phyloP scores from a whole-genome alignment of 2,888 invertebrate species.

The Tipula unca region DNA sequence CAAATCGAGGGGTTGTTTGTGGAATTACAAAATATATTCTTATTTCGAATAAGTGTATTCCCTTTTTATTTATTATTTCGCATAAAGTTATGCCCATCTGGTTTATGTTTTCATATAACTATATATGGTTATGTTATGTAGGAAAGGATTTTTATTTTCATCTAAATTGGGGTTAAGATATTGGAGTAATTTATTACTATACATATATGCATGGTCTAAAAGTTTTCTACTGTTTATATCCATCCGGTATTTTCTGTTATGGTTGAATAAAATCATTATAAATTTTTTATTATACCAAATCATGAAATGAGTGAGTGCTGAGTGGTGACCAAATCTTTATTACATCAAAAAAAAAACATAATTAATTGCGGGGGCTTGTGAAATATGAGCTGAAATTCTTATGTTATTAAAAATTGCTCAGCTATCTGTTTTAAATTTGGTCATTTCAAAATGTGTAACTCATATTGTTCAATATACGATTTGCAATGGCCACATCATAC shows the following conservation, averaged over 20 bases:
- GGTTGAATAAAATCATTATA: background rate
- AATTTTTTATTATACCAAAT: background rate
- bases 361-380: background rate
- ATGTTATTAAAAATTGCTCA: background rate
- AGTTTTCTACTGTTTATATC: background rate
- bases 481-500: too few relatives aligned
- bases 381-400: background rate
- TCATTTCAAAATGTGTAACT: too few relatives aligned
- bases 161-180: background rate
- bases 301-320: background rate
- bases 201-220: background rate
- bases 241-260: background rate
- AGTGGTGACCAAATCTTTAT: background rate
- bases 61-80: background rate
- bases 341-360: background rate
- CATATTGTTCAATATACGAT: too few relatives aligned
- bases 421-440: too few relatives aligned
- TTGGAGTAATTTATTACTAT: background rate
- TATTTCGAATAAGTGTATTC: background rate
- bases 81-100: background rate
- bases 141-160: background rate
- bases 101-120: background rate
- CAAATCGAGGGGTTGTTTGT: background rate
- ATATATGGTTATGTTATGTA: background rate
- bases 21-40: background rate